Conservation (phyloP, 2,888 invertebrate species). For the Platerodrilus igneus region DNA sequence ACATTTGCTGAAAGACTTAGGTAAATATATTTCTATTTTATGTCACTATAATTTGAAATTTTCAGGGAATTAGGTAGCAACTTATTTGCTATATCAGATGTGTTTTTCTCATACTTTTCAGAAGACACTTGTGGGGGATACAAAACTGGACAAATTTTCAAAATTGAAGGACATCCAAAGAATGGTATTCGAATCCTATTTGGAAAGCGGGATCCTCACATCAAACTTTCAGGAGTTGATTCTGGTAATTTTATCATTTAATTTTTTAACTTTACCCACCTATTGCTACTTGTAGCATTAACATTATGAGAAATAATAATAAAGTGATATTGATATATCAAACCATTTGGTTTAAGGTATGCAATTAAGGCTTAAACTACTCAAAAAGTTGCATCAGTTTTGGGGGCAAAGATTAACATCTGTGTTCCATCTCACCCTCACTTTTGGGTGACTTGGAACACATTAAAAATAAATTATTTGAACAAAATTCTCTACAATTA, state of each 20-base stretch:
- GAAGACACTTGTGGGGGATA: slow-evolving; percentile 22
- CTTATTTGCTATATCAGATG: slow-evolving; percentile 28
- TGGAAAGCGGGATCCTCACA: slow-evolving; percentile 42
- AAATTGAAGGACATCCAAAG: slow-evolving; percentile 22
- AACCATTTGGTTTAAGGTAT: no score
- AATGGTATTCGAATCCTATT: slow-evolving; percentile 34
- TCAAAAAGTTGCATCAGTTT: no score
- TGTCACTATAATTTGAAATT: slow-evolving; percentile 5
- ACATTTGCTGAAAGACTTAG: slow-evolving; percentile 31
- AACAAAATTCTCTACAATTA: no score
- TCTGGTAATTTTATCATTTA: slow-evolving; percentile 20
- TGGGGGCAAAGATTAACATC: no score
- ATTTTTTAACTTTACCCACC: no score
- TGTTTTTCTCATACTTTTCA: slow-evolving; percentile 33
- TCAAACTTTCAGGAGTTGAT: slow-evolving; percentile 34
- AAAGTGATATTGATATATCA: no score
- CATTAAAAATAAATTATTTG: no score
- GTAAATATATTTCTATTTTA: slow-evolving; percentile 15
- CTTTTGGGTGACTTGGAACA: no score
- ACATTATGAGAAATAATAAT: no score
- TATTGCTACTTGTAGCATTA: no score
- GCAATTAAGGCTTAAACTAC: no score
- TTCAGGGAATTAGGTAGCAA: slow-evolving; percentile 22
- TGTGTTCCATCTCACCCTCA: no score
- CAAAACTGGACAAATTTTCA: slow-evolving; percentile 19